Conservation (phyloP, 2,797 vertebrate genomes). For the Bothrops alternatus region DNA sequence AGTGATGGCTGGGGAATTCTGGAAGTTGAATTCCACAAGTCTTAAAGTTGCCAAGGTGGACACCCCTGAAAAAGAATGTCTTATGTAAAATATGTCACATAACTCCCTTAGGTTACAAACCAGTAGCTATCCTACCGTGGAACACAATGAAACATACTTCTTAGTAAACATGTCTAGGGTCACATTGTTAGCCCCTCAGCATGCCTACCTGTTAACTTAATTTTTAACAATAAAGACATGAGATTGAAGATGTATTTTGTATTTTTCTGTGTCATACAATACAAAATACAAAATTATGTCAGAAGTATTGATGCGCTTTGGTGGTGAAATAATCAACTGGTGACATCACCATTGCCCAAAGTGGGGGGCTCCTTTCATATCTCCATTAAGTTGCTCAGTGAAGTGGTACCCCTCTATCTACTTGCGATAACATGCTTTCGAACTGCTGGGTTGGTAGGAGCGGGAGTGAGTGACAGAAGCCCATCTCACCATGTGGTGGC, state of each 20-base stretch:
- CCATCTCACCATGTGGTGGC: no score
- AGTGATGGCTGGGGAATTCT: neutral
- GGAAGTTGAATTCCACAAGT: neutral
- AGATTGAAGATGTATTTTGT: neutral
- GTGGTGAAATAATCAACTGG: no score
- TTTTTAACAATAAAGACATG: neutral
- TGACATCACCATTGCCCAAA: no score
- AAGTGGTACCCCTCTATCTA: no score
- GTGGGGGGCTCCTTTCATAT: no score
- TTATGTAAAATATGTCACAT: neutral
- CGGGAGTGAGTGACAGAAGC: no score
- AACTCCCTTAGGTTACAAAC: neutral
- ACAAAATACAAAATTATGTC: no score
- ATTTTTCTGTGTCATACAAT: no score
- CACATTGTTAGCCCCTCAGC: neutral
- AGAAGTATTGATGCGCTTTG: no score
- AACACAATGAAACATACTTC: neutral
- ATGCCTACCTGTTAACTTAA: neutral
- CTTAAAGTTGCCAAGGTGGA: neutral
- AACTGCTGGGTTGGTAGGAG: no score
- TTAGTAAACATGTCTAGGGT: neutral
- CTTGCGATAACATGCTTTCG: no score
- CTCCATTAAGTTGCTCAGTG: no score
- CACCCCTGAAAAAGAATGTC: neutral
- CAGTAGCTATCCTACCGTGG: neutral